phyloP scores from a whole-genome alignment of 2,797 vertebrate genomes.

The Nasua narica region DNA sequence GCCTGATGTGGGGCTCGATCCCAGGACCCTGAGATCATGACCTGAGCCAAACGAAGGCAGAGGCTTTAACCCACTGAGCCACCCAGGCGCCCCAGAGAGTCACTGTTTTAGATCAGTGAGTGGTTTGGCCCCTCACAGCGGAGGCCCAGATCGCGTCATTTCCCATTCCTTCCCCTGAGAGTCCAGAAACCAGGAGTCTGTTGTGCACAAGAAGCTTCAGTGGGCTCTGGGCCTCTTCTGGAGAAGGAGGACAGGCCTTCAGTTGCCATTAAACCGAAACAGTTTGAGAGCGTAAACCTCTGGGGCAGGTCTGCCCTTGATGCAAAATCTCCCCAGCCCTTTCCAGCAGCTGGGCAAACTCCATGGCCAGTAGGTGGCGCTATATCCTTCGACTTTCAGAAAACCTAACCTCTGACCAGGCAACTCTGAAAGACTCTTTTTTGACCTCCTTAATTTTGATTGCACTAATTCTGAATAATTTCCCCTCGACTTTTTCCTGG shows the following conservation, averaged over 20 bases:
- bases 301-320: neutral
- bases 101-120: neutral
- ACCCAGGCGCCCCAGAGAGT: no score
- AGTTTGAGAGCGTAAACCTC: neutral
- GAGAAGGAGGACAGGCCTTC: neutral
- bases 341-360: neutral
- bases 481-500: neutral
- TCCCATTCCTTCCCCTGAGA: neutral
- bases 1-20: no score
- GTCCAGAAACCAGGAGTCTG: neutral
- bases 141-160: neutral
- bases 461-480: neutral
- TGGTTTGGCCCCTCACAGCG: fast-evolving
- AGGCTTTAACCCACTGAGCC: no score
- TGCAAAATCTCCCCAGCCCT: neutral
- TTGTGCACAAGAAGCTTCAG: neutral
- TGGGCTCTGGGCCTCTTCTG: neutral
- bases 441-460: neutral
- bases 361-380: conserved; percentile 29
- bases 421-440: no score
- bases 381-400: neutral
- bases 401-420: fast-evolving
- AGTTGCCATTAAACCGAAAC: neutral
- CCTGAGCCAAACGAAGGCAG: no score
- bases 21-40: no score